Percentiles rank a stretch among this genome's conserved stretches.
These are phyloP conservation scores for Rhyacophila evoluta DNA, from an alignment of 2,888 invertebrate genomes.

Conservation along the genomic window DNA sequence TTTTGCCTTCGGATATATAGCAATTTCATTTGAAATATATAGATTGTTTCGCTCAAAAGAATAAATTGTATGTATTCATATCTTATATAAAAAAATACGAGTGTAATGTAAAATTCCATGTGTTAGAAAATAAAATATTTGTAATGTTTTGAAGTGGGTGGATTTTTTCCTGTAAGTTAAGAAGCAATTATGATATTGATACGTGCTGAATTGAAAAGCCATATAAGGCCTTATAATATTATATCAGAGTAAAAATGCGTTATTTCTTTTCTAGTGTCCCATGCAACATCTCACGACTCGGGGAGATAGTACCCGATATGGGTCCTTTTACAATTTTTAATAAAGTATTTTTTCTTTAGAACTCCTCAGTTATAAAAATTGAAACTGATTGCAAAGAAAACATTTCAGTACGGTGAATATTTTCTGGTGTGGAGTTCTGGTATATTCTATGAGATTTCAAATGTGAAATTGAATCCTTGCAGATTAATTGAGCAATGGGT, in stretches of 20 bases:
- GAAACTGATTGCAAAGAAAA: background rate
- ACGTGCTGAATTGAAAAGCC: slow-evolving; percentile 44
- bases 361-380: slow-evolving; percentile 30
- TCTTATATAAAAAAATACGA: slow-evolving; percentile 38
- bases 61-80: slow-evolving; percentile 35
- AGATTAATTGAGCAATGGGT: background rate
- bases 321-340: background rate
- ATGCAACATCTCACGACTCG: slow-evolving; percentile 8
- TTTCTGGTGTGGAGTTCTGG: slow-evolving; percentile 34
- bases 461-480: background rate
- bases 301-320: background rate
- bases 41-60: slow-evolving; percentile 32
- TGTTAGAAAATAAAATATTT: slow-evolving; percentile 38
- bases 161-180: slow-evolving; percentile 40
- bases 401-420: slow-evolving; percentile 25
- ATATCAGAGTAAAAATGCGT: slow-evolving; percentile 39
- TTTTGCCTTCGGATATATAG: background rate
- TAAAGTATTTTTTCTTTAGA: slow-evolving; percentile 6
- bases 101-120: slow-evolving; percentile 40
- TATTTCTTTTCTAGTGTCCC: slow-evolving; percentile 36
- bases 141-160: slow-evolving; percentile 39
- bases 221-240: slow-evolving; percentile 46
- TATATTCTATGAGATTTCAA: slow-evolving; percentile 11
- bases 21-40: slow-evolving; percentile 20
- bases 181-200: slow-evolving; percentile 38